Conservation (phyloP, 2,888 invertebrate species). For the Cephus rjabovi region DNA sequence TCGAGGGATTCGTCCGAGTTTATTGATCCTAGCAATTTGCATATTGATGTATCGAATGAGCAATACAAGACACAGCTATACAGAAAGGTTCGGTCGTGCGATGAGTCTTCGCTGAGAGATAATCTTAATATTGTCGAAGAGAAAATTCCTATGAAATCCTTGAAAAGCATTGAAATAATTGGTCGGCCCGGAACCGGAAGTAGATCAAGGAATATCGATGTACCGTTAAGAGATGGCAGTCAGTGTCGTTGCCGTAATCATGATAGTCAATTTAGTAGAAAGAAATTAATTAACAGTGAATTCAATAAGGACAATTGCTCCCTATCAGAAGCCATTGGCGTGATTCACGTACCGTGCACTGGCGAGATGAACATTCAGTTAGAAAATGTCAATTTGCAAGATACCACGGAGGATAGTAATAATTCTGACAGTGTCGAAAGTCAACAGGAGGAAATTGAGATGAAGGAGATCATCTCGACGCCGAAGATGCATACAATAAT, state of each 20-base stretch:
- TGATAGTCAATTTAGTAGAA: background rate
- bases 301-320: background rate
- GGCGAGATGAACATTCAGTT: conserved; percentile 8
- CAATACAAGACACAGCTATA: conserved; percentile 10
- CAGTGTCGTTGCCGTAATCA: background rate
- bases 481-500: conserved; percentile 42
- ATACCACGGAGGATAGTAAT: conserved; percentile 12
- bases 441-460: conserved; percentile 14
- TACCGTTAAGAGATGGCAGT: background rate
- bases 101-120: conserved; percentile 9
- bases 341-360: background rate
- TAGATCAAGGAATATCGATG: background rate
- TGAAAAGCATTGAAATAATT: conserved; percentile 1
- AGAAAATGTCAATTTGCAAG: conserved; percentile 15
- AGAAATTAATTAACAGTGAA: conserved; percentile 1
- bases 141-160: background rate
- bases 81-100: conserved; percentile 13
- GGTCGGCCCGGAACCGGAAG: background rate
- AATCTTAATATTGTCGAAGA: conserved; percentile 6
- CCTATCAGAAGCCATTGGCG: background rate
- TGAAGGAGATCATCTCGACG: conserved; percentile 17
- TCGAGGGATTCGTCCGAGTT: background rate
- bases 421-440: conserved; percentile 25
- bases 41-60: conserved; percentile 10
- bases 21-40: background rate